Evolutionary conservation across 2,888 invertebrate species (phyloP), one percentile per base, ranked within the genome.

Genomic region (Amphipyra berbera): DNA sequence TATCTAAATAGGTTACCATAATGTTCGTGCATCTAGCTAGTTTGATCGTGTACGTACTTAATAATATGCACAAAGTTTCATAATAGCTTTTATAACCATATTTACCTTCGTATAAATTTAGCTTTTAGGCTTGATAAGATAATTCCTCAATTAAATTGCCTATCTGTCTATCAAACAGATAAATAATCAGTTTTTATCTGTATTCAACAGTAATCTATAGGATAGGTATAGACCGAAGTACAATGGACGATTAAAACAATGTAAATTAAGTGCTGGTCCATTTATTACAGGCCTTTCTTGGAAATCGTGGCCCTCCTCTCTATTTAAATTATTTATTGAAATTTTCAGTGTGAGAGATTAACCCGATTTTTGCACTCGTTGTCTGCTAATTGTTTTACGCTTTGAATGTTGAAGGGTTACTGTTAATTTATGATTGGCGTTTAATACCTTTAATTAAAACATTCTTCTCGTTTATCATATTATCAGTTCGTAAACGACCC

Each of bases 271-370:
- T 48, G 55, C 58, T 63, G 55, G 42, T 55, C 55, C 67, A 72
- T 73, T 65, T 61, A 62, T 65, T 52, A 56, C 10, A 46, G 45
- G 9, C 59, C 47, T 61, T 30, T 49, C 61, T 67, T 59, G 35
- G 27, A 35, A 47, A 66, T 7, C 50, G 7, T 44, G 46, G 30
- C 30, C 4, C 30, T 2, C 7, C 4, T 6, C 30, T 62, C 61
- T 59, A 58, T 74, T 76, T 57, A 49, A 61, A 63, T 67, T 68
- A 72, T 74, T 67, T 72, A 67, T 76, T 56, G 45, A 57, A 64
- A 58, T 56, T 67, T 63, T 49, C 48, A 30, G 38, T 45, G 42
- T 40, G 50, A 49, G 10, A 64, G 54, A 58, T 71, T 64, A 56
- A 50, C 12, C 50, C 55, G 50, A 56, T 64, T 70, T 56, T 68